phyloP scores from a whole-genome alignment of 2,113 vertebrate species.

The Sialia sialis region DNA sequence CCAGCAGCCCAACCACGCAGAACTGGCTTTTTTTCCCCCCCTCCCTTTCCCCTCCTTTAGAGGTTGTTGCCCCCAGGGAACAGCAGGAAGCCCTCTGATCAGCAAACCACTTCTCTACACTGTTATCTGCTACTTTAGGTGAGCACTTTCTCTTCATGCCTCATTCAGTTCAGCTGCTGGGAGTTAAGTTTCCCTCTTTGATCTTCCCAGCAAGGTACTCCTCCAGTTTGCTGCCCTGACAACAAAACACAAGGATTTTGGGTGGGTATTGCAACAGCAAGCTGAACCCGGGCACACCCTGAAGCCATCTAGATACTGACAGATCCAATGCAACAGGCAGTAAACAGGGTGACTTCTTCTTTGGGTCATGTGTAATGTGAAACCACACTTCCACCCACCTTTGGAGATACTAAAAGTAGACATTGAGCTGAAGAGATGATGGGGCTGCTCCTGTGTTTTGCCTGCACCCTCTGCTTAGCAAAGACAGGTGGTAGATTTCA shows the following conservation, averaged over 20 bases:
- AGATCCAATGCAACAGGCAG: background rate
- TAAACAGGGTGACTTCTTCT: background rate
- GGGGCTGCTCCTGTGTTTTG: background rate
- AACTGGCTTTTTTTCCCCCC: accelerated
- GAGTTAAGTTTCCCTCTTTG: background rate
- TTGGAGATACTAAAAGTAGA: background rate
- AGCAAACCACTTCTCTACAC: background rate
- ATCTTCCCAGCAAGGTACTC: background rate
- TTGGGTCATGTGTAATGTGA: background rate
- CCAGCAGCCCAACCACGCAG: background rate
- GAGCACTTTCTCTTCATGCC: background rate
- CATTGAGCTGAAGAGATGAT: background rate
- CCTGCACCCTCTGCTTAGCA: background rate
- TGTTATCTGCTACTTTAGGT: background rate
- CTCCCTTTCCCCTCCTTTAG: background rate
- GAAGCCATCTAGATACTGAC: background rate
- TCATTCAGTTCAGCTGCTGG: background rate
- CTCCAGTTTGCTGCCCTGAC: background rate
- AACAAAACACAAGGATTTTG: background rate
- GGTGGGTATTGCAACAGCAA: background rate
- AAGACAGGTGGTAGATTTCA: background rate
- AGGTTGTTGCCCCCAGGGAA: background rate
- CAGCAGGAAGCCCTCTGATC: background rate
- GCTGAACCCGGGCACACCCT: background rate
- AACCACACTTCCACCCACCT: background rate